Evolutionary conservation across 2,113 vertebrate species (phyloP).

Genomic region (Osmerus eperlanus): DNA sequence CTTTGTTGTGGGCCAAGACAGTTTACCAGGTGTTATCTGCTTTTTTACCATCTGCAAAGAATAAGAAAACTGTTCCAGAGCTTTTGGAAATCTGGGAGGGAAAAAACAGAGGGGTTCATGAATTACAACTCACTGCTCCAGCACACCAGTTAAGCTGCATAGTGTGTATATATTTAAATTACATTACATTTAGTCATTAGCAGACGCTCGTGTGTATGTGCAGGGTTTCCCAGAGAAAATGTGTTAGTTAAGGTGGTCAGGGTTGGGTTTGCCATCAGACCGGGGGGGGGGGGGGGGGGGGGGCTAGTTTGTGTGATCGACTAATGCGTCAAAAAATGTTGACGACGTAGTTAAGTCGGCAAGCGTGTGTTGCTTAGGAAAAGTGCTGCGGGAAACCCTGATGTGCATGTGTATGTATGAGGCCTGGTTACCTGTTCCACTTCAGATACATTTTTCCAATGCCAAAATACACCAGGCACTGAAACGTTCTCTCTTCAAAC

Average conservation of each 20-base stretch:
- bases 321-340: too few species aligned
- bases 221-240: too few species aligned
- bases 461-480: slow-evolving; percentile 83
- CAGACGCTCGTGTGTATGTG: not conserved
- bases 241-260: too few species aligned
- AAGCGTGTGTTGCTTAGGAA: too few species aligned
- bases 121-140: not conserved
- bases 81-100: slow-evolving; percentile 76
- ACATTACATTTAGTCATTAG: not conserved
- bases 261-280: too few species aligned
- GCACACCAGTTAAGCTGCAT: too few species aligned
- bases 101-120: not conserved
- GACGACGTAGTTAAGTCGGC: too few species aligned
- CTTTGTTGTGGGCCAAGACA: slow-evolving; percentile 89
- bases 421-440: slow-evolving; percentile 83
- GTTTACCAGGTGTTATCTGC: slow-evolving; percentile 79
- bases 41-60: slow-evolving; percentile 79
- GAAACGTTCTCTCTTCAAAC: slow-evolving; percentile 74
- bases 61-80: slow-evolving; percentile 79
- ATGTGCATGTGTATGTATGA: not conserved
- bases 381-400: too few species aligned
- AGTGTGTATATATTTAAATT: too few species aligned
- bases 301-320: too few species aligned
- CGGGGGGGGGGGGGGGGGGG: too few species aligned
- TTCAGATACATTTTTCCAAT: slow-evolving; percentile 81